Percentiles rank a stretch among this genome's conserved stretches.
These are phyloP conservation scores for Sweltsa coloradensis DNA, from an alignment of 1,140 invertebrate species.

Conservation along the genomic window DNA sequence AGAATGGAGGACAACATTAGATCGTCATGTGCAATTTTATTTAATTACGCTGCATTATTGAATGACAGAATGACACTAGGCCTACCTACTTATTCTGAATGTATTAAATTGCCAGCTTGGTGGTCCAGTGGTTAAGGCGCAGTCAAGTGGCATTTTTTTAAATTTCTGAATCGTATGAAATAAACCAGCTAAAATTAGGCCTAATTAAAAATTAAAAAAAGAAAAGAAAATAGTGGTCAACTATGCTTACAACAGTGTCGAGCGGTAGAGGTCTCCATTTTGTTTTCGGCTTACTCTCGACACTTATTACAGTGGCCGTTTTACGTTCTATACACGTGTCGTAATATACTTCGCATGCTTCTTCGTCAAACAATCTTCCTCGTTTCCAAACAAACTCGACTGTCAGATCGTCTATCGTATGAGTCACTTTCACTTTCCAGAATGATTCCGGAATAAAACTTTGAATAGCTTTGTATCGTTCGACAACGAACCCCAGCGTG, in stretches of 20 bases:
- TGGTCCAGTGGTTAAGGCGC: no score
- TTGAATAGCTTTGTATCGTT: constrained; percentile 81
- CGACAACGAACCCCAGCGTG: constrained; percentile 93
- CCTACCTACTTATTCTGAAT: no score
- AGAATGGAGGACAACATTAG: no score
- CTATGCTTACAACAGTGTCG: constrained; percentile 87
- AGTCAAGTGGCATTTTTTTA: no score
- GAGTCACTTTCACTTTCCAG: constrained; percentile 82
- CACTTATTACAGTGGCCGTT: constrained; percentile 64
- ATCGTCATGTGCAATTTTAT: no score
- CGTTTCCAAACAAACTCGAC: constrained; percentile 89
- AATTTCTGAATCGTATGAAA: no score
- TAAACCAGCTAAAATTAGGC: no score
- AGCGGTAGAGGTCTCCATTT: constrained; percentile 94
- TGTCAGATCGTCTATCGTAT: constrained; percentile 51
- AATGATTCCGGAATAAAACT: constrained; percentile 81
- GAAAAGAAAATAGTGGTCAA: no score
- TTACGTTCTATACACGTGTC: constrained; percentile 66
- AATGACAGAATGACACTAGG: no score
- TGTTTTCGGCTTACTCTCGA: constrained; percentile 79
- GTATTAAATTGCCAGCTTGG: no score
- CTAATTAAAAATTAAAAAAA: no score
- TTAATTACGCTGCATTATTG: no score
- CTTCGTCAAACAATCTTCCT: constrained; percentile 77
- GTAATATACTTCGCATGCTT: constrained; percentile 65